Conservation (phyloP, 2,113 vertebrate species). For the Myiopsitta monachus region DNA sequence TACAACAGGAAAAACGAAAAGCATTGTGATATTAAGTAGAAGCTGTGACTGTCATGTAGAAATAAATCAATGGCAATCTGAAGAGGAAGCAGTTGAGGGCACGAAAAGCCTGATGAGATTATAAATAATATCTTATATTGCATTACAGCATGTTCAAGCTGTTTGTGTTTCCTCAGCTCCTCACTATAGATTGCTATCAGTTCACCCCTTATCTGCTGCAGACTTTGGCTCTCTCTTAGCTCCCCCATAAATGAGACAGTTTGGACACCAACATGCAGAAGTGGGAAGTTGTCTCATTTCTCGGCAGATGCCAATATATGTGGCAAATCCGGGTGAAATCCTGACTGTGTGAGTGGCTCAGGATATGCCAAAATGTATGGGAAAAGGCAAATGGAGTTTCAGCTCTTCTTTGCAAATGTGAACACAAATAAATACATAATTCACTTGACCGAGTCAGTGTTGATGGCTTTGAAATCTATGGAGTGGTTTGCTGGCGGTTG, state of each 20-base stretch:
- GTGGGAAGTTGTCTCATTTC: background rate
- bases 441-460: background rate
- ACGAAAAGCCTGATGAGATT: background rate
- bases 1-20: background rate
- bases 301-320: background rate
- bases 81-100: conserved; percentile 9
- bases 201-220: background rate
- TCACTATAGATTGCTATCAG: background rate
- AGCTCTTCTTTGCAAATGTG: background rate
- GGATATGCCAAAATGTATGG: background rate
- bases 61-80: background rate
- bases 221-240: background rate
- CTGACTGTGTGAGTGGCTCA: background rate
- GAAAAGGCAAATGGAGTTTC: background rate
- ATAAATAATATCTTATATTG: background rate
- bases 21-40: background rate
- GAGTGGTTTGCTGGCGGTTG: background rate
- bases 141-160: background rate
- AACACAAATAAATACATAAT: background rate
- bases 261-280: background rate
- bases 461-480: background rate
- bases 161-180: background rate
- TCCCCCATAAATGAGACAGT: background rate
- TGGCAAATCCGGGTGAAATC: conserved; percentile 7
- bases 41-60: background rate